Conservation (phyloP, 2,113 vertebrate genomes). For the Uropsilus gracilis region DNA sequence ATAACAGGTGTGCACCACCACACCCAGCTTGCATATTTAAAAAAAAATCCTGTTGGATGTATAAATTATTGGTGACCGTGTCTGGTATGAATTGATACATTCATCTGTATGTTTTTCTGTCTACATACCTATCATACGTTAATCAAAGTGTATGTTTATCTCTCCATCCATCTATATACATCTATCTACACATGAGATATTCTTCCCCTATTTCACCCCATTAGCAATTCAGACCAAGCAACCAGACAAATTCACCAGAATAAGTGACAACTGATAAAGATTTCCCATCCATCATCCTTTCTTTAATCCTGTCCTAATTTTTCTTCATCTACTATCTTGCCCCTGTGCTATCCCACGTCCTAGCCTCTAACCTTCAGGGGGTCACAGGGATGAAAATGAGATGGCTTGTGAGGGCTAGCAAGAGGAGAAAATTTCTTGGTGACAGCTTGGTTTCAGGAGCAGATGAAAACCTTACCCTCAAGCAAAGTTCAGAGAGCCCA, state of each 20-base stretch:
- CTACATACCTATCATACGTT: not conserved
- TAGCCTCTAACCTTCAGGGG: constrained; percentile 44
- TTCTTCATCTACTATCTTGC: too few species aligned
- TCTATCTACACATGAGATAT: not conserved
- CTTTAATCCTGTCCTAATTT: not conserved
- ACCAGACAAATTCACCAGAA: not conserved
- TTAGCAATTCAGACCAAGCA: constrained; percentile 29
- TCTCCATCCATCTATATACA: not conserved
- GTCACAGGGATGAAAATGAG: constrained; percentile 34
- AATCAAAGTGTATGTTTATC: not conserved
- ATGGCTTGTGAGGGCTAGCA: constrained; percentile 6
- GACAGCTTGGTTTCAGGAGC: constrained; percentile 76
- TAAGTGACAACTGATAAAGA: not conserved
- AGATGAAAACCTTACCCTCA: constrained; percentile 79
- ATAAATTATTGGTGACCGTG: not conserved
- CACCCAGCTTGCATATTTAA: too few species aligned
- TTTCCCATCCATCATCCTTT: not conserved
- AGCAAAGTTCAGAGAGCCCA: constrained; percentile 78
- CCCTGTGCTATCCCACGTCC: too few species aligned
- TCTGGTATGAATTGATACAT: not conserved
- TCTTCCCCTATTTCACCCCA: not conserved
- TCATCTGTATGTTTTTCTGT: not conserved
- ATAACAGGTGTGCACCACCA: too few species aligned
- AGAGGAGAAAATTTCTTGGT: constrained; percentile 68
- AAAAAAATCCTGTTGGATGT: not conserved